These are phyloP conservation scores for Gastracanthus pulcherrimus DNA, from an alignment of 2,888 invertebrate genomes.

Conservation along the genomic window DNA sequence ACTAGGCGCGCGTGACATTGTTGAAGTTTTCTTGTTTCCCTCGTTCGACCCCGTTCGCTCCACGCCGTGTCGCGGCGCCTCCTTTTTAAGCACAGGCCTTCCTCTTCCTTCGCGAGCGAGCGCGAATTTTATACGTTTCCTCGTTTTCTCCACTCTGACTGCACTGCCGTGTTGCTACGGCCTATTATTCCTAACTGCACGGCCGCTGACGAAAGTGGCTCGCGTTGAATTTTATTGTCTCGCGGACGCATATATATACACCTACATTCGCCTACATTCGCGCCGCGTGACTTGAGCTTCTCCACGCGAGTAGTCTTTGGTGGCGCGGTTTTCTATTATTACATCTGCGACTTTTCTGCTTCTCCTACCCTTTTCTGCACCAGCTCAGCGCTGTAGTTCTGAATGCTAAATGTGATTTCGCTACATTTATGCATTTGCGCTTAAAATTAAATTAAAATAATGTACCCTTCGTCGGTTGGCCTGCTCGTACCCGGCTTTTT, in stretches of 20 bases:
- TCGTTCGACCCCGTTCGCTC: not conserved
- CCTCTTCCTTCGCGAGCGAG: not conserved
- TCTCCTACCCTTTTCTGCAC: not conserved
- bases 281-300: not conserved
- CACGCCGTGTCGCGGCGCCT: no score
- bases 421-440: no score
- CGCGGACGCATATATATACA: not conserved
- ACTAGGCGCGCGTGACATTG: constrained; percentile 44
- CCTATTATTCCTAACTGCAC: not conserved
- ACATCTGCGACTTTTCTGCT: not conserved
- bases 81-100: not conserved
- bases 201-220: constrained; percentile 17
- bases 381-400: no score
- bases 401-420: no score
- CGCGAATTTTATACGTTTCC: constrained; percentile 5
- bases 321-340: not conserved
- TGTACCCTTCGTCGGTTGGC: no score
- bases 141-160: not conserved
- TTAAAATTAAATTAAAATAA: no score
- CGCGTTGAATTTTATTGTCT: not conserved
- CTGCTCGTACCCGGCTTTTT: not conserved
- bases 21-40: constrained; percentile 30
- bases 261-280: not conserved
- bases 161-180: not conserved
- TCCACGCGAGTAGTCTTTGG: no score